Base-by-base conservation (phyloP, 1,140 invertebrate species). In the Pinna nobilis region DNA sequence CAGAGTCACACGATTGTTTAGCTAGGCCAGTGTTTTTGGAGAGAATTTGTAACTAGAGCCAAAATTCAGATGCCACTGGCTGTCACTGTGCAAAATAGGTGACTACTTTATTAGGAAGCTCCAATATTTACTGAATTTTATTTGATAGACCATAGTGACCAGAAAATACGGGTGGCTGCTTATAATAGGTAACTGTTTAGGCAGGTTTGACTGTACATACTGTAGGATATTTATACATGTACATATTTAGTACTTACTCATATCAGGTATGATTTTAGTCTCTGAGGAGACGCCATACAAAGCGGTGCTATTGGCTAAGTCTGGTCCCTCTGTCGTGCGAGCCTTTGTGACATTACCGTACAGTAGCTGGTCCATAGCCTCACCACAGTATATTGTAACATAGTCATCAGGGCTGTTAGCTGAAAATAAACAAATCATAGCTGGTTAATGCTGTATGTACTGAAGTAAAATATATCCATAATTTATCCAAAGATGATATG, bases 331-430 rank as follows among this genome's bases (percentile, higher is more conserved):
- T 0, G 32, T 15, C 20, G 33, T 32, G 18, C 3, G 30, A 4
- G 3, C 30, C 20, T 33, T 32, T 35, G 44, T 71, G 11, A 63
- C 28, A 3, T 69, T 59, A 15, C 71, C 67, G 18, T 50, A 51
- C 33, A 79, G 76, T 15, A 79, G 39, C 25, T 64, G 51, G 20
- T 59, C 55, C 37, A 66, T 57, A 13, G 30, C 49, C 18, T 77
- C 76, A 0, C 78, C 77, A 61, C 82, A 84, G 20, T 72, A 67
- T 13, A 84, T 73, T 28, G 76, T 75, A 32, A 84, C 67, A 51
- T 74, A 67, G 23, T 78, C 80, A 2, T 80, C 75, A 9, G 77
- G 68, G n/a, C 78, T 72, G 20, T 75, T 77, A 4, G 78, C 82
- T 84, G 63, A 15, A 68, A 65, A 37, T 50, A 51, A 44, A 39